phyloP scores from a whole-genome alignment of 2,888 invertebrate species.

The Lepeophtheirus nordmannii region DNA sequence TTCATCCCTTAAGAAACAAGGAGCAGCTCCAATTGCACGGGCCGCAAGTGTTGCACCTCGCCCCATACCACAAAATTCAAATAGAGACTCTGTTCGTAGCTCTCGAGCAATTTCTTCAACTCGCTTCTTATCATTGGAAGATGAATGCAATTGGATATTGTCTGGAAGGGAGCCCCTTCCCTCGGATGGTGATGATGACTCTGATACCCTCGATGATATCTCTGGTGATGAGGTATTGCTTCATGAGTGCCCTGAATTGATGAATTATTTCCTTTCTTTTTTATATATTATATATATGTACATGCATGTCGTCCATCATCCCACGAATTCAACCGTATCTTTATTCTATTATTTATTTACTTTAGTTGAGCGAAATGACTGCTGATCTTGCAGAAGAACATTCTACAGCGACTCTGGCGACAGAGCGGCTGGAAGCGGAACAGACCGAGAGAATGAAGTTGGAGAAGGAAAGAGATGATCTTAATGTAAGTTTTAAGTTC shows the following conservation, averaged over 20 bases:
- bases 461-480: conserved; percentile 70
- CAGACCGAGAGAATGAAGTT: conserved; percentile 67
- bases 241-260: not conserved
- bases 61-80: not conserved
- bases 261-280: not conserved
- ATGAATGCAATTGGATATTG: conserved; percentile 24
- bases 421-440: conserved; percentile 78
- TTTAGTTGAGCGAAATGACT: conserved; percentile 74
- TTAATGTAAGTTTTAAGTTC: conserved; percentile 40
- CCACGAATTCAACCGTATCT: not conserved
- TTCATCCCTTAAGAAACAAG: not conserved
- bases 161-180: conserved; percentile 10
- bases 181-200: conserved; percentile 12
- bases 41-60: not conserved
- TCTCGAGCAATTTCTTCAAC: not conserved
- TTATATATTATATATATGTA: conserved; percentile 4
- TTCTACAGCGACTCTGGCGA: conserved; percentile 67
- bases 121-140: conserved; percentile 19
- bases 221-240: conserved; percentile 23
- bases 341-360: conserved; percentile 28
- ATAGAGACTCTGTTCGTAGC: not conserved
- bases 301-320: not conserved
- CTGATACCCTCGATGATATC: conserved; percentile 22
- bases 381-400: conserved; percentile 85
- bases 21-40: not conserved